Base-by-base conservation (phyloP, 2,797 vertebrate species). In the Ataeniobius toweri region DNA sequence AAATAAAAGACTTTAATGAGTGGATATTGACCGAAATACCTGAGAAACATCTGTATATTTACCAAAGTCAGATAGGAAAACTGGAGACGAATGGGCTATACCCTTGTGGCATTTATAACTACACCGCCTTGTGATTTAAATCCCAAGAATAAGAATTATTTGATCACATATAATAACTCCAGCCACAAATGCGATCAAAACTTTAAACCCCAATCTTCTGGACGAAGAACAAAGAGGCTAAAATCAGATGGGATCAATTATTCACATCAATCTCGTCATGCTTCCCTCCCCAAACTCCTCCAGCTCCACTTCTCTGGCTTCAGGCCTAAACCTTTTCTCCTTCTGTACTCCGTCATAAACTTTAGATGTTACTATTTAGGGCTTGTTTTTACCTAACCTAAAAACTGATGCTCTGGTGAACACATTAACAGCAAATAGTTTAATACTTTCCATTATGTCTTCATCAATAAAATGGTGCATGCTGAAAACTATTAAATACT, bases 201-300 rank as follows among this genome's bases (percentile, higher is more conserved):
- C 92, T 93, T 91, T 93, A 94, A 93, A 90, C 87, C 76, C 71
- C 48, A 85, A 92, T 94, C 91, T 88, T 92, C 92, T 95, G 94
- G 94, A 94, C 84, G 39, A 20, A 94, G 92, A 95, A 95, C 94
- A 95, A 96, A 95, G 93, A 85, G 83, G 87, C 85, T 81, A 50
- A 90, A 93, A 92, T 94, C 93, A 93, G 87, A 82, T 86, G 83
- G 93, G 83, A 94, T 96, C 90, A 95, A 95, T 95, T 92, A 95
- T 95, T 96, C 94, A 95, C 88, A 87, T 90, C 91, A 85, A 87
- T 93, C 92, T 91, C 89, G 89, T 93, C 86, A 31, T 81, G 86
- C 87, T 85, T 78, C 86, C 85, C 78, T 80, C 85, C 80, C 86
- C 81, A 89, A 85, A 89, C 88, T 89, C 82, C 74, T 89, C 86